Evolutionary conservation across 2,113 vertebrate genomes (phyloP), one percentile per base, ranked within the genome.

Genomic region (Notothenia coriiceps): DNA sequence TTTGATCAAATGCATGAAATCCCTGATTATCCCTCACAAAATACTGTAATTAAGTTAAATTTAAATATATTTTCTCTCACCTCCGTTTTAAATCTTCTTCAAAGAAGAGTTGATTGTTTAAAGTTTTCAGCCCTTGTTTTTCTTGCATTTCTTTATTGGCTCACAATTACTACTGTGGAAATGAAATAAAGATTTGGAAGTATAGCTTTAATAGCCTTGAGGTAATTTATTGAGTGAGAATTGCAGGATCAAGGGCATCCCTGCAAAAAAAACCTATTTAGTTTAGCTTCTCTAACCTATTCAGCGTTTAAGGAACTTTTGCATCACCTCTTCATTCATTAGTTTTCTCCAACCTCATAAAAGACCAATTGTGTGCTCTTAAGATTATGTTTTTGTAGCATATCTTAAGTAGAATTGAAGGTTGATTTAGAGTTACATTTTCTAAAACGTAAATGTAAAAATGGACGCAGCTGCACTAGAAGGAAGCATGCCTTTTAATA

Each of bases 271-370:
- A 69, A 47, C 10, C 17, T 7, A 51, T 7, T 51, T 40, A 52
- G 69, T 72, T 82, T 67, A 22, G 44, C 46, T 40, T 77, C 69
- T 49, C 69, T 49, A 54, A 85, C 43, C 54, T 56, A 35, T 78
- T 83, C 63, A 83, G 65, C 56, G 67, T 72, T 74, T 44, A 14
- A 59, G 22, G 54, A 77, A 50, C 65, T 20, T 70, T 71, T 44
- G n/a, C 20, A 14, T 18, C 20, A 12, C 71, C 56, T 77, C 33
- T 40, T 57, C 54, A 77, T 71, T 72, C 57, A 71, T 65, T 52
- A 14, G 20, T 78, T 61, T 64, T 35, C 14, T 54, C 29, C 56
- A n/a, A 43, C 56, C 43, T 66, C 18, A 49, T 69, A 49, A 57
- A 73, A 54, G 18, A 11, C 57, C 63, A 77, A 62, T 6, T 61